Conservation (phyloP, 2,888 invertebrate species). For the Eledona agricola region DNA sequence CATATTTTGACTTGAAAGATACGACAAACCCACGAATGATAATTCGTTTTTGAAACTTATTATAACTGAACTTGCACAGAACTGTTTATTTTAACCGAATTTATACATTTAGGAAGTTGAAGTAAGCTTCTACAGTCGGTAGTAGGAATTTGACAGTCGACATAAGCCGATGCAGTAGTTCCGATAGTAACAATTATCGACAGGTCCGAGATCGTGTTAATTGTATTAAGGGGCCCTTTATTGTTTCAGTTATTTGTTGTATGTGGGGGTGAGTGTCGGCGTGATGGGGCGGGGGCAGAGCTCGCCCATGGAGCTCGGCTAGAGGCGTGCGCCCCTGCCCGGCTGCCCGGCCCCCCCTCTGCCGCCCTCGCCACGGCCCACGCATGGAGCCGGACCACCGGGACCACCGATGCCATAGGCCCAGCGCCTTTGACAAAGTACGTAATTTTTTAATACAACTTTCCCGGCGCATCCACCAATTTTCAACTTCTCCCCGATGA, state of each 20-base stretch:
- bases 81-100: too few species aligned
- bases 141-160: too few species aligned
- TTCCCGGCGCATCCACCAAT: slow-evolving; percentile 24
- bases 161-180: too few species aligned
- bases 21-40: too few species aligned
- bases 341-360: slow-evolving; percentile 64
- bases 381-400: slow-evolving; percentile 88
- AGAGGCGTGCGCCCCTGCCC: slow-evolving; percentile 78
- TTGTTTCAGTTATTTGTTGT: slow-evolving; percentile 68
- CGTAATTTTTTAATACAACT: slow-evolving; percentile 34
- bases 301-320: slow-evolving; percentile 85
- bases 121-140: too few species aligned
- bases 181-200: too few species aligned
- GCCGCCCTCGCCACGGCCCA: slow-evolving; percentile 71
- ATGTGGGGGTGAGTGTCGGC: slow-evolving; percentile 79
- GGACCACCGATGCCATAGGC: slow-evolving; percentile 73
- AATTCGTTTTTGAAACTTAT: too few species aligned
- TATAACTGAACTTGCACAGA: too few species aligned
- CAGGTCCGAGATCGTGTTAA: slow-evolving; percentile 7
- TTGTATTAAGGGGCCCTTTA: slow-evolving; percentile 8
- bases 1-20: too few species aligned
- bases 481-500: background rate
- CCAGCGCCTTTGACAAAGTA: slow-evolving; percentile 70
- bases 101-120: too few species aligned
- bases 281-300: slow-evolving; percentile 83